Conservation (phyloP, 2,888 invertebrate species). For the Drosophila tripunctata region DNA sequence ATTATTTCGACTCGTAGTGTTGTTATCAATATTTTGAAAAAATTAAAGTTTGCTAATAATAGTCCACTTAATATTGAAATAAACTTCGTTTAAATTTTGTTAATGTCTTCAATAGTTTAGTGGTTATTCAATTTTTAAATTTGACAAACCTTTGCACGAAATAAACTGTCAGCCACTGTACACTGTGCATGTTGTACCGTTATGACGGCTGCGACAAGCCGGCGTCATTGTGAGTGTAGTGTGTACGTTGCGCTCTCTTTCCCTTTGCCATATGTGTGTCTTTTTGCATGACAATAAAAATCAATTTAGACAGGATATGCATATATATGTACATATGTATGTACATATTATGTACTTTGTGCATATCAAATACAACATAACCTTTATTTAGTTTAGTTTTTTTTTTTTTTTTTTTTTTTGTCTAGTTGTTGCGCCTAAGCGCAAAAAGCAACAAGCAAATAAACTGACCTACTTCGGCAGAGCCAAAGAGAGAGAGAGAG, state of each 20-base stretch:
- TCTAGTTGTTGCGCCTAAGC: slow-evolving; percentile 34
- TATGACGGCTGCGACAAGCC: slow-evolving; percentile 33
- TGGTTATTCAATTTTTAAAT: too few species aligned
- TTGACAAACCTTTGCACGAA: too few species aligned
- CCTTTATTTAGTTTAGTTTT: too few species aligned
- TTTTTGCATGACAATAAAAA: slow-evolving; percentile 36
- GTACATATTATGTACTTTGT: too few species aligned
- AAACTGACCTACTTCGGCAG: slow-evolving; percentile 69
- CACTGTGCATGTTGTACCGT: slow-evolving; percentile 34
- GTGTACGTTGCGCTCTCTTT: background rate
- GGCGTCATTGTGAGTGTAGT: slow-evolving; percentile 23
- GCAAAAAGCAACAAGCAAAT: slow-evolving; percentile 34
- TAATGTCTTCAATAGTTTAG: too few species aligned
- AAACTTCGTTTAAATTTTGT: too few species aligned
- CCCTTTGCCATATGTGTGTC: background rate
- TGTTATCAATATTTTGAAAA: too few species aligned
- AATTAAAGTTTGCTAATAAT: too few species aligned
- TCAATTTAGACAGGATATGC: slow-evolving; percentile 38
- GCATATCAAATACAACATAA: background rate
- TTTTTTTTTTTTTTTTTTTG: slow-evolving; percentile 17
- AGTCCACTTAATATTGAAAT: too few species aligned
- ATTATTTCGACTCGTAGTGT: too few species aligned
- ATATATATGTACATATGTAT: slow-evolving; percentile 1
- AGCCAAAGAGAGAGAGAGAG: too few species aligned
- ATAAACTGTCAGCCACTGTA: too few species aligned